Conservation (phyloP, 2,888 invertebrate species). For the Andricus quercusramuli region DNA sequence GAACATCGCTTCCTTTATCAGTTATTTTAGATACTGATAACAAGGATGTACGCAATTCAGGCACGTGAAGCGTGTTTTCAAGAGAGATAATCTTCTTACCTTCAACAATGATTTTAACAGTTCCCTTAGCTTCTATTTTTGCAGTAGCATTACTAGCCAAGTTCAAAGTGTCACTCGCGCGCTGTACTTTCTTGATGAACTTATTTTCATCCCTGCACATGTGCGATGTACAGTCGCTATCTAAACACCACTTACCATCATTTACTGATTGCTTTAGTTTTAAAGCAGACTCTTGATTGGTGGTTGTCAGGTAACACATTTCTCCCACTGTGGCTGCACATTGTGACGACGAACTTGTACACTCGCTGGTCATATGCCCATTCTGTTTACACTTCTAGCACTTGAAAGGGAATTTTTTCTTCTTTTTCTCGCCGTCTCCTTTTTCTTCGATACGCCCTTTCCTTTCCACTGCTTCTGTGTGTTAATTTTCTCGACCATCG, state of each 20-base stretch:
- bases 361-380: not conserved
- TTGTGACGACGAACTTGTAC: not conserved
- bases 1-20: not conserved
- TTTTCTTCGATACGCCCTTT: not conserved
- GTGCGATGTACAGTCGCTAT: too few species aligned
- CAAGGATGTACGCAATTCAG: not conserved
- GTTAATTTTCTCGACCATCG: not conserved
- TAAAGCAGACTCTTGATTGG: not conserved
- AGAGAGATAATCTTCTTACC: not conserved
- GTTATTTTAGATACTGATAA: not conserved
- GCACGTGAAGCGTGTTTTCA: not conserved
- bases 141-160: not conserved
- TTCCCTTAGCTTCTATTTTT: not conserved
- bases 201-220: too few species aligned
- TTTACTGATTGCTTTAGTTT: not conserved
- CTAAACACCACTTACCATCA: too few species aligned
- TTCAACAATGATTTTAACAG: not conserved
- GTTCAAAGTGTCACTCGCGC: too few species aligned
- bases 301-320: not conserved
- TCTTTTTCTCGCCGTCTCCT: not conserved
- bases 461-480: not conserved
- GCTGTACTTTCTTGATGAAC: too few species aligned
- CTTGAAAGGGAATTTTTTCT: not conserved
- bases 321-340: not conserved
- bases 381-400: not conserved